A percentile compares a stretch with the other conserved stretches of the same genome.
These are phyloP conservation scores for Heliconius aoede DNA, from an alignment of 2,888 invertebrate genomes.

Conservation along the genomic window DNA sequence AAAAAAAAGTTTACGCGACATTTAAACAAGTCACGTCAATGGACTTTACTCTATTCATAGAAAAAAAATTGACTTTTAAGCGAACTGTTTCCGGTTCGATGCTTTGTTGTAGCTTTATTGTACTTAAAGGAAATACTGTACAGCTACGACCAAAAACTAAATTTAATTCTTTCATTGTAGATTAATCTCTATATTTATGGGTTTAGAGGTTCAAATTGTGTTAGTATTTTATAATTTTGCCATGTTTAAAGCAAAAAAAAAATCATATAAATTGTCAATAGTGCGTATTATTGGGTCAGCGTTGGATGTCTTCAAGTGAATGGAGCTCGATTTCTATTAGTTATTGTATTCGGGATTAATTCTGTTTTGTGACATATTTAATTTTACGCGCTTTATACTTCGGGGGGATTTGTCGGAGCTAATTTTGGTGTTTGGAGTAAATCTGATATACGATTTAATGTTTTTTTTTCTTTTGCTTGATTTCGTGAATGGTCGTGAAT, in stretches of 20 bases:
- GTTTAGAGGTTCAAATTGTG: not conserved
- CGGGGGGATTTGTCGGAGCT: slow-evolving; percentile 41
- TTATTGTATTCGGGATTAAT: slow-evolving; percentile 54
- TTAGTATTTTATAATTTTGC: slow-evolving; percentile 4
- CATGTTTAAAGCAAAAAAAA: slow-evolving; percentile 41
- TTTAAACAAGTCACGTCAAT: slow-evolving; percentile 58
- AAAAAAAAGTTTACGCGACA: slow-evolving; percentile 54
- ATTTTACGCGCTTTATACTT: slow-evolving; percentile 47
- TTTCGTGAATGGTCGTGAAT: not conserved
- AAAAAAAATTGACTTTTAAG: slow-evolving; percentile 57
- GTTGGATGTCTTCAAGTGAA: slow-evolving; percentile 52
- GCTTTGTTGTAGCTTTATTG: slow-evolving; percentile 54
- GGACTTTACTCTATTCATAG: slow-evolving; percentile 54
- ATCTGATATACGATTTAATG: slow-evolving; percentile 18
- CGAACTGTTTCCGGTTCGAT: slow-evolving; percentile 60
- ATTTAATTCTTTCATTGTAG: not conserved
- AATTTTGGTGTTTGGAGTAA: slow-evolving; percentile 31
- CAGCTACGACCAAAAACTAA: not conserved
- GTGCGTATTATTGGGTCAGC: slow-evolving; percentile 44
- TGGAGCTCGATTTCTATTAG: slow-evolving; percentile 51
- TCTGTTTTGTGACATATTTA: slow-evolving; percentile 49
- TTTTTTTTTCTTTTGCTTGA: not conserved
- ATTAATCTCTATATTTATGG: not conserved
- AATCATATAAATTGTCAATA: slow-evolving; percentile 48
- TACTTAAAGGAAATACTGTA: slow-evolving; percentile 53